Evolutionary conservation across 2,113 vertebrate genomes (phyloP).

Genomic region (Mirounga angustirostris): DNA sequence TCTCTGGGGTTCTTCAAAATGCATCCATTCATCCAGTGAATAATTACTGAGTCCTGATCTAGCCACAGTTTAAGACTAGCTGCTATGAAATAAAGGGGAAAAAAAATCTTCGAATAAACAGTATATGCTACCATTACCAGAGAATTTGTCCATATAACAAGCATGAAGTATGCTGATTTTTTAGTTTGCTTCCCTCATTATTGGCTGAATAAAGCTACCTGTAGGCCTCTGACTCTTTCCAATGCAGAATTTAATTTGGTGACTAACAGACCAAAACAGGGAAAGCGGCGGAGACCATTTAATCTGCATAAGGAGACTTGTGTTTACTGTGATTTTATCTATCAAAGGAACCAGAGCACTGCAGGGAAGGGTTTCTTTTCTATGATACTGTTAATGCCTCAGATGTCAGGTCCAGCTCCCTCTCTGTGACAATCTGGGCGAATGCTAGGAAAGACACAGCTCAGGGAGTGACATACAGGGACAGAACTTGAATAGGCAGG

Average conservation of each 20-base stretch:
- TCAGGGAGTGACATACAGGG: neutral
- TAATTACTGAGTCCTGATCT: neutral
- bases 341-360: neutral
- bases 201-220: slow-evolving; percentile 84
- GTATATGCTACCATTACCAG: slow-evolving; percentile 77
- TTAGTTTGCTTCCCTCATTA: slow-evolving; percentile 82
- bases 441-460: neutral
- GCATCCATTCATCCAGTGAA: neutral
- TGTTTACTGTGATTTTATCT: slow-evolving; percentile 72
- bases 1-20: slow-evolving; percentile 75
- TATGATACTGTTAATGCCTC: neutral
- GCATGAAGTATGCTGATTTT: slow-evolving; percentile 83
- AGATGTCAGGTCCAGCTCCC: neutral
- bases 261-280: slow-evolving; percentile 81
- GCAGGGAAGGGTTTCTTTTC: neutral
- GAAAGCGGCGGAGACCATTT: slow-evolving; percentile 59
- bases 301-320: slow-evolving; percentile 78
- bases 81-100: neutral
- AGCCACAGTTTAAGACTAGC: neutral
- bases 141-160: slow-evolving; percentile 82
- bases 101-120: slow-evolving; percentile 80
- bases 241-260: slow-evolving; percentile 86
- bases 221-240: slow-evolving; percentile 83
- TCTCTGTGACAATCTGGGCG: neutral
- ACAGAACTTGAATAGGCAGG: neutral